Evolutionary conservation across 2,797 vertebrate species (phyloP), one percentile per base, ranked within the genome.

Genomic region (Esox masquinongy): DNA sequence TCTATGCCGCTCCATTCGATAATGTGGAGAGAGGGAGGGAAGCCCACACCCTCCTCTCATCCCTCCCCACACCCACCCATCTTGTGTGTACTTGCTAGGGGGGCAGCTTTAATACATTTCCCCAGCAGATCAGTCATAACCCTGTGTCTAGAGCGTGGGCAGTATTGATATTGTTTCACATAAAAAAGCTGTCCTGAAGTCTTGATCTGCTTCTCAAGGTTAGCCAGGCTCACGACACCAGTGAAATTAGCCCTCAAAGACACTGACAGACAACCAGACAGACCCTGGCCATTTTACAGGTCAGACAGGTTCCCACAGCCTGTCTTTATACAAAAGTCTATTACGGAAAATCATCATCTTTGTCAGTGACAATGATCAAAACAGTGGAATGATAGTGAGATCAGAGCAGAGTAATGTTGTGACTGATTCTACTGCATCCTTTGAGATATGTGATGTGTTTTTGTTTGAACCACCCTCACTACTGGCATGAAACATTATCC

Each of bases 1-100:
- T 89, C 91, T 76, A 92, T 91, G 87, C 79, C 70, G 74, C 79
- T 61, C 76, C 76, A 80, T 92, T 93, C 87, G 89, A 91, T 93
- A 92, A 87, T 82, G 83, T 84, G 79, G 85, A 84, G 80, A 81
- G 76, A 85, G 71, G 84, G 77, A 0, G 76, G 1, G 31, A 79
- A 78, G 14, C 77, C 19, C 14, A 16, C 8, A 2, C 11, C 11
- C 17, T 74, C 68, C 68, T 63, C 53, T 47, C 43, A 67, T 69
- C 78, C 63, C 59, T 31, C 19, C 17, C 7, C 53, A 59, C 43
- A 43, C 66, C 67, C 22, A 68, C 70, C 36, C 68, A 72, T 75
- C 43, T 81, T 69, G 77, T 80, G 61, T 49, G 7, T 36, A n/a
- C 31, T 71, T 75, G 74, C 34, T 74, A 47, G 59, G 74, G 59